phyloP scores from a whole-genome alignment of 2,797 vertebrate species.

The Vultur gryphus region DNA sequence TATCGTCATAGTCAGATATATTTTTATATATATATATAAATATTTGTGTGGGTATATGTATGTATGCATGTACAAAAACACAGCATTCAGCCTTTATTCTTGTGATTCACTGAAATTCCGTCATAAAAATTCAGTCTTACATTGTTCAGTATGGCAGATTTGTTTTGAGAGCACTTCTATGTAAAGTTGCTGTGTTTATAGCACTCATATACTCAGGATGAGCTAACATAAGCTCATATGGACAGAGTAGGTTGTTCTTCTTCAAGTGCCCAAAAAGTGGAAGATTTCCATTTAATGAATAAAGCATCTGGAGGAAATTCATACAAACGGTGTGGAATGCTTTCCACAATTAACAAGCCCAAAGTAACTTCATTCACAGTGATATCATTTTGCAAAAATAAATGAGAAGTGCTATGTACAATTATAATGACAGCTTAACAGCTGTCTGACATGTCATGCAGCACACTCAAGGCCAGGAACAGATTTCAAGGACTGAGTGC shows the following conservation, averaged over 20 bases:
- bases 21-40: background rate
- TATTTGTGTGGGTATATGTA: background rate
- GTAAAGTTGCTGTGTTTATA: background rate
- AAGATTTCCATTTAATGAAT: constrained; percentile 9
- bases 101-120: background rate
- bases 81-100: background rate
- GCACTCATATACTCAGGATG: background rate
- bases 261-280: background rate
- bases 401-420: background rate
- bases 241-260: background rate
- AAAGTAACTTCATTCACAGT: background rate
- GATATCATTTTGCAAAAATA: background rate
- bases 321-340: background rate
- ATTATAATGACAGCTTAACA: background rate
- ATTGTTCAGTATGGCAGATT: background rate
- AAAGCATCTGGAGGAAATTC: constrained; percentile 19
- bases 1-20: background rate
- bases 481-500: background rate
- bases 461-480: background rate
- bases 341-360: background rate
- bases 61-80: background rate
- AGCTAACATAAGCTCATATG: background rate
- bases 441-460: background rate
- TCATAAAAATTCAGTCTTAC: background rate
- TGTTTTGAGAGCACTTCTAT: constrained; percentile 2